Evolutionary conservation across 1,140 invertebrate species (phyloP), one percentile per base, ranked within the genome.

Genomic region (Diabrotica undecimpunctata): DNA sequence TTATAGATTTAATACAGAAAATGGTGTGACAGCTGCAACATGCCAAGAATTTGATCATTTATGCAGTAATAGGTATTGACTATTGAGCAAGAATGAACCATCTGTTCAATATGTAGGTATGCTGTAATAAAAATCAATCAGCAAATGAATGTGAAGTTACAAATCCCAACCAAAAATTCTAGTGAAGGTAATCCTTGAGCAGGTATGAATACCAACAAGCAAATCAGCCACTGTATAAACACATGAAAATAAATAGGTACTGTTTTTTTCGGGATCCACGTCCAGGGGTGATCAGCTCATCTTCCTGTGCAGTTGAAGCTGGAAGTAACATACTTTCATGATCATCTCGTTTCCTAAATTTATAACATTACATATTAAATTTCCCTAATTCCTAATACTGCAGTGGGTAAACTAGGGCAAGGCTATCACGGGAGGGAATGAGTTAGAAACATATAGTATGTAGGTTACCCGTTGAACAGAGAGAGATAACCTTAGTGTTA

Each of bases 111-210:
- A 50, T 54, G n/a, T 25, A 55, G 10, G 8, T 57, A 9, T 38
- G 25, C 37, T 25, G n/a, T 38, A 57, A 57, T 57, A 57, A 37
- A n/a, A 57, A 37, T 37, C 8, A 37, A 10, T 37, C 12, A 62
- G 36, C 35, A 36, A 62, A 70, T 60, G 67, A 73, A 71, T 72
- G 69, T 70, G 70, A 64, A 64, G 68, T 67, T 67, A 68, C 70
- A 73, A 69, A 69, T 73, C 72, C 73, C 73, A 74, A 74, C 68
- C 71, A 73, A 73, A 64, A 73, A 74, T 72, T 74, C 73, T 74
- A 74, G 73, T 74, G 73, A 73, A 74, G 73, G 73, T 73, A 74
- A 73, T 74, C 71, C 71, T 74, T 74, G 73, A 74, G 73, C 73
- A 70, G 73, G 73, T 72, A 74, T 70, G 65, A 71, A 74, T 46